Conservation (phyloP, 2,888 invertebrate species). For the Drosophila glabriapex region DNA sequence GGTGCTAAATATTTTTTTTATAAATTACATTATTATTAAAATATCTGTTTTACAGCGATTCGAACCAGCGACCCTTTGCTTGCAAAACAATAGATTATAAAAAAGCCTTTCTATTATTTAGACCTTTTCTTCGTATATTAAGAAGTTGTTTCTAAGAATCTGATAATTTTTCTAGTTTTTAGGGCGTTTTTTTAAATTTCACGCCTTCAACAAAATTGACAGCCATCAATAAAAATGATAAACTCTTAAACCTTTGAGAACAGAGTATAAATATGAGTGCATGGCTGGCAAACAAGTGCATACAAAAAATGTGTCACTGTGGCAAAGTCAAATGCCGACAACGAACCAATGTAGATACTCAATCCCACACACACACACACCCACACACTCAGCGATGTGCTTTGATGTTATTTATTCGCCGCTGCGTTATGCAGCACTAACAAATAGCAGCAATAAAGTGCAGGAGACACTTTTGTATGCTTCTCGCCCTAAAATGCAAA, state of each 20-base stretch:
- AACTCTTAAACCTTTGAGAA: background rate
- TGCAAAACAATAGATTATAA: too few species aligned
- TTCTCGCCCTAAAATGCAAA: background rate
- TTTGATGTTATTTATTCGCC: constrained; percentile 55
- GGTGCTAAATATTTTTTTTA: background rate
- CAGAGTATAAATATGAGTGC: constrained; percentile 10
- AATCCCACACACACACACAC: background rate
- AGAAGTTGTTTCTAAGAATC: background rate
- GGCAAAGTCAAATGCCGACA: constrained; percentile 48
- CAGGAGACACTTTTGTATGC: background rate
- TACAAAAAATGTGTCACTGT: constrained; percentile 52
- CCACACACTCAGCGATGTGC: constrained; percentile 9
- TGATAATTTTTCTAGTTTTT: background rate
- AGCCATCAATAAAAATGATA: background rate
- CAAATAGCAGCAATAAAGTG: background rate
- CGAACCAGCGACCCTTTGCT: too few species aligned
- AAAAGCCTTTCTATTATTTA: too few species aligned
- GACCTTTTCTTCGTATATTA: too few species aligned
- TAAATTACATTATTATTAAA: background rate
- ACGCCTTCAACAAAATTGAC: background rate
- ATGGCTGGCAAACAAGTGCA: constrained; percentile 45
- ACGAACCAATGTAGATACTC: constrained; percentile 14
- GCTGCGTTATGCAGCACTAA: constrained; percentile 7
- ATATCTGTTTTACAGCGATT: background rate
- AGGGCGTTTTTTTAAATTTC: background rate